A percentile compares a stretch with the other conserved stretches of the same genome.
These are phyloP conservation scores for Helogale parvula DNA, from an alignment of 2,113 vertebrate species.

Conservation along the genomic window DNA sequence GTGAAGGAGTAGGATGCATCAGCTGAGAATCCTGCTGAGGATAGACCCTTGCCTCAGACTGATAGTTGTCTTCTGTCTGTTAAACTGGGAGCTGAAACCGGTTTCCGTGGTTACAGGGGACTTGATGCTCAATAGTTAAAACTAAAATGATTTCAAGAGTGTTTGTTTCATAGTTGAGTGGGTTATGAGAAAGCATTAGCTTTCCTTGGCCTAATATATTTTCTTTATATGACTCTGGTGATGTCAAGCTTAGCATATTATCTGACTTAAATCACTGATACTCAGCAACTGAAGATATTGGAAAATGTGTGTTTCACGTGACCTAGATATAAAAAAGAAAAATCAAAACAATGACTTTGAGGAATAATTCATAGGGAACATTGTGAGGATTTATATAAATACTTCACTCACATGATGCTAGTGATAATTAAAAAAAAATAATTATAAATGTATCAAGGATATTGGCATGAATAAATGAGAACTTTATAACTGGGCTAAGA, in stretches of 20 bases:
- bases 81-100: constrained; percentile 33
- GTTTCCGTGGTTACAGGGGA: constrained; percentile 62
- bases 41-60: not conserved
- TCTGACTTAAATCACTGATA: not conserved
- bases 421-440: not conserved
- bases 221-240: constrained; percentile 35
- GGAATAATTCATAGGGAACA: not conserved
- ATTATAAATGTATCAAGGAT: not conserved
- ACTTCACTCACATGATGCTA: not conserved
- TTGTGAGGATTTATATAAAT: not conserved
- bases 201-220: constrained; percentile 48
- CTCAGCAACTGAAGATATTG: constrained; percentile 1
- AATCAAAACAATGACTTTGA: not conserved
- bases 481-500: not conserved
- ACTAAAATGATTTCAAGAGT: constrained; percentile 48
- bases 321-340: not conserved
- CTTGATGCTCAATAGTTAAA: constrained; percentile 49
- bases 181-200: constrained; percentile 44
- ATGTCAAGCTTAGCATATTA: constrained; percentile 47
- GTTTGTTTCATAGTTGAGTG: constrained; percentile 63
- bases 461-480: not conserved
- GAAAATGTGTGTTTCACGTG: constrained; percentile 5
- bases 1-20: not conserved
- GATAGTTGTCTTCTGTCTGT: constrained; percentile 40
- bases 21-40: not conserved